phyloP scores from a whole-genome alignment of 2,797 vertebrate genomes.

The Enteromius thamalakanensis region DNA sequence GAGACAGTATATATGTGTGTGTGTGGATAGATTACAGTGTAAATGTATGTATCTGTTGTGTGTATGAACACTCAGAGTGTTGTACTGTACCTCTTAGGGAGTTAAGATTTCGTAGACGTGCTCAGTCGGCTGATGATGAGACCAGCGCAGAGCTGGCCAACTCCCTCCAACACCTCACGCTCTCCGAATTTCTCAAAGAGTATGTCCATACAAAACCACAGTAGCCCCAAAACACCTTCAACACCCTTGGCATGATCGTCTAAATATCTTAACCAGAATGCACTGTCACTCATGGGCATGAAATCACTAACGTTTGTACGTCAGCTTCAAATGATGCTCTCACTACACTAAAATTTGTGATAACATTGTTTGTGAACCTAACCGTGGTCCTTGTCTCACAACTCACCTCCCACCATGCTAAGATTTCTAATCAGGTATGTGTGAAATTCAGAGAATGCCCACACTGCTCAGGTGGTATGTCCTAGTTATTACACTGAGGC shows the following conservation, averaged over 20 bases:
- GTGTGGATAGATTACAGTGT: background rate
- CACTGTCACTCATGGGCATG: constrained; percentile 40
- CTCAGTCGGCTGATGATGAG: constrained; percentile 82
- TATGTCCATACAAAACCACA: constrained; percentile 70
- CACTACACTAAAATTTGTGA: constrained; percentile 15
- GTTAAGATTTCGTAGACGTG: constrained; percentile 77
- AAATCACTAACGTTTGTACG: constrained; percentile 29
- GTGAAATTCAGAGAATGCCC: constrained; percentile 44
- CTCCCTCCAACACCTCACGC: constrained; percentile 83
- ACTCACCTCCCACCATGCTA: constrained; percentile 26
- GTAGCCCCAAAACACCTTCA: constrained; percentile 10
- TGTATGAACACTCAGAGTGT: constrained; percentile 30
- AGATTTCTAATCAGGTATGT: constrained; percentile 12
- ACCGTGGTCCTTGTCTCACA: background rate
- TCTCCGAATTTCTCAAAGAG: constrained; percentile 88
- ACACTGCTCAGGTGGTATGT: constrained; percentile 24
- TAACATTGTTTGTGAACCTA: constrained; percentile 33
- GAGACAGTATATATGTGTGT: constrained; percentile 16
- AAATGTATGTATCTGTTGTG: constrained; percentile 38
- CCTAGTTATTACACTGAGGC: constrained; percentile 24
- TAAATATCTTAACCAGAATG: constrained; percentile 48
- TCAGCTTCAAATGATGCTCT: background rate
- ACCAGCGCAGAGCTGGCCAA: constrained; percentile 76
- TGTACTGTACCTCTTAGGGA: constrained; percentile 74
- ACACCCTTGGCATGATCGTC: constrained; percentile 26